Conservation (phyloP, 2,888 invertebrate species). For the Netelia virgata region DNA sequence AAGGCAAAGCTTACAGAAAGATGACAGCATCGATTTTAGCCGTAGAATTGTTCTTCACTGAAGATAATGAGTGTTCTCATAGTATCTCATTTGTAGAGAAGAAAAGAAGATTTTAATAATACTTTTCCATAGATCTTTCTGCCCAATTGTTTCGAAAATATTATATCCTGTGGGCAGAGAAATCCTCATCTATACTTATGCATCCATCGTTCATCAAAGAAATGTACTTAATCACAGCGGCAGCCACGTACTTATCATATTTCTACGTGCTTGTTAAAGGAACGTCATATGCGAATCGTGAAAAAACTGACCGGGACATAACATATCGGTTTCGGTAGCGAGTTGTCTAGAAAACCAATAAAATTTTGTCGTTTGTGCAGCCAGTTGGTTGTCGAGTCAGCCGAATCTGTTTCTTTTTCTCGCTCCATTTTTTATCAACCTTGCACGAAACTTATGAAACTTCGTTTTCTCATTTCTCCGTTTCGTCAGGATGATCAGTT, state of each 20-base stretch:
- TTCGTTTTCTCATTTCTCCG: constrained; percentile 75
- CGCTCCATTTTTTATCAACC: neutral
- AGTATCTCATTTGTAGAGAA: neutral
- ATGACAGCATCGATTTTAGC: constrained; percentile 6
- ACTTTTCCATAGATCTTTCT: neutral
- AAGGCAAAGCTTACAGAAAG: constrained; percentile 53
- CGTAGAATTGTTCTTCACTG: neutral
- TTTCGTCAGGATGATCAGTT: constrained; percentile 79
- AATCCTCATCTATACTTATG: neutral
- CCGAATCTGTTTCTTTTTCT: neutral
- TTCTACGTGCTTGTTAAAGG: constrained; percentile 58
- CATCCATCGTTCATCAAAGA: neutral
- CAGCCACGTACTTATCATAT: neutral
- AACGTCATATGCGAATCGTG: constrained; percentile 67
- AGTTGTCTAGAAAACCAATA: constrained; percentile 5
- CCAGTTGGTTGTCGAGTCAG: neutral
- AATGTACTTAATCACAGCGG: constrained; percentile 15
- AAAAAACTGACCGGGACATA: neutral
- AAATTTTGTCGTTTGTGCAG: neutral
- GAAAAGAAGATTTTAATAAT: neutral
- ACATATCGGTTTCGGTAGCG: neutral
- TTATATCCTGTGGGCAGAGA: neutral
- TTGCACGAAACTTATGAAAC: constrained; percentile 7
- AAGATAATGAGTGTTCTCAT: neutral
- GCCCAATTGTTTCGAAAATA: neutral